Conservation (phyloP, 2,113 vertebrate genomes). For the Pteruthius melanotis region DNA sequence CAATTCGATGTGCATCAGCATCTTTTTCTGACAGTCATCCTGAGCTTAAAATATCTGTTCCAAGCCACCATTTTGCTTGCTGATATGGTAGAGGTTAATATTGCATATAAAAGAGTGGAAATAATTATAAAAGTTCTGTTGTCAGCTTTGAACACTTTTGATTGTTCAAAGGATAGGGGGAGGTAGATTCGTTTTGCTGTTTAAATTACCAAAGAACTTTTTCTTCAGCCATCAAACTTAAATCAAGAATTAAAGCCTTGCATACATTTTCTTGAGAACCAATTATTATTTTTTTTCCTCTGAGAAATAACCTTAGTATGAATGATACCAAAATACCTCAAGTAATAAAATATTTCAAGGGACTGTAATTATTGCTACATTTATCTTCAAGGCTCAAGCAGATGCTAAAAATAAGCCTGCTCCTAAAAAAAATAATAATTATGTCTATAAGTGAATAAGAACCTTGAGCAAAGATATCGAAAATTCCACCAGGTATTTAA, state of each 20-base stretch:
- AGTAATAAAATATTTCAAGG: neutral
- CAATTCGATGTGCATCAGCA: neutral
- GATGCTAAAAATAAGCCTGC: neutral
- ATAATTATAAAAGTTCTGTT: neutral
- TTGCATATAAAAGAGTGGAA: neutral
- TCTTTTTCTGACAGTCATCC: neutral
- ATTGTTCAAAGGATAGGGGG: neutral
- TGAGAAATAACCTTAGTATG: neutral
- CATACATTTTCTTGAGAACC: neutral
- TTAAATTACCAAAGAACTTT: neutral
- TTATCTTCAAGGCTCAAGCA: conserved; percentile 8
- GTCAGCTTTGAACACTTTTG: neutral
- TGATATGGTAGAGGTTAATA: neutral
- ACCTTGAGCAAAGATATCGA: neutral
- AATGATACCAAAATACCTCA: neutral
- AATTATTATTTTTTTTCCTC: neutral
- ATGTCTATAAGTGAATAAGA: neutral
- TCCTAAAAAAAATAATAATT: neutral
- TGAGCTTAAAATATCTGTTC: neutral
- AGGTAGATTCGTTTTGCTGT: neutral
- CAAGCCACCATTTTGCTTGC: neutral
- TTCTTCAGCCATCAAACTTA: neutral
- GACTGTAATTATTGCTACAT: neutral
- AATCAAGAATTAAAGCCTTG: neutral
- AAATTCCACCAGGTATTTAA: neutral